These are phyloP conservation scores for Brachyalestes nurse DNA, from an alignment of 2,797 vertebrate species.

Conservation along the genomic window DNA sequence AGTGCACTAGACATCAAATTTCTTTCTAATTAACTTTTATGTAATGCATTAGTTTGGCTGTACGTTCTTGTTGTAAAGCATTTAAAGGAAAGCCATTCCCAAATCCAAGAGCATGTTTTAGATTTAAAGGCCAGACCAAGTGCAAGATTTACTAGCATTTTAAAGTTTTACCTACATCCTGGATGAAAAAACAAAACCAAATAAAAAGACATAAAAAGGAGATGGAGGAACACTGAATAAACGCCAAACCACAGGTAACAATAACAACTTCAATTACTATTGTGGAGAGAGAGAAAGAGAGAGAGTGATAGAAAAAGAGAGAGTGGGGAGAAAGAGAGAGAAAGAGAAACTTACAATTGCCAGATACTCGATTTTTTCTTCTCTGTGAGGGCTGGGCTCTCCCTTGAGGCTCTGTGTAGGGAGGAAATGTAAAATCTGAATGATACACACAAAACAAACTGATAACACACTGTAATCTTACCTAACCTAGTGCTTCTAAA, in stretches of 20 bases:
- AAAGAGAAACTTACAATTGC: slow-evolving; percentile 93
- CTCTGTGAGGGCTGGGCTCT: slow-evolving; percentile 91
- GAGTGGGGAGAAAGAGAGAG: too few relatives aligned
- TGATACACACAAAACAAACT: not conserved
- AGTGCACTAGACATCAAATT: not conserved
- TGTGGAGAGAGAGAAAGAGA: not conserved
- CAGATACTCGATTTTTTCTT: slow-evolving; percentile 98
- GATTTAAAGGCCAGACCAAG: slow-evolving; percentile 55
- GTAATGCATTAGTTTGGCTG: slow-evolving; percentile 25
- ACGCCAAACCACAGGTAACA: slow-evolving; percentile 24
- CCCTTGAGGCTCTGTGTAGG: slow-evolving; percentile 87
- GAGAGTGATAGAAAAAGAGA: not conserved
- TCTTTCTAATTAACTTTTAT: slow-evolving; percentile 44
- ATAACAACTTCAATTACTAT: slow-evolving; percentile 8
- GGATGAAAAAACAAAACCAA: slow-evolving; percentile 59
- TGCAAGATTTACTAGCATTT: slow-evolving; percentile 54
- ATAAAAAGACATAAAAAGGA: slow-evolving; percentile 60
- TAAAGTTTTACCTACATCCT: slow-evolving; percentile 83
- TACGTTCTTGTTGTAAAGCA: slow-evolving; percentile 16
- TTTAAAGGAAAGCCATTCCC: slow-evolving; percentile 57
- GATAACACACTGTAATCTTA: not conserved
- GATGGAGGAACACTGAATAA: slow-evolving; percentile 30
- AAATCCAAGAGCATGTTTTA: slow-evolving; percentile 61
- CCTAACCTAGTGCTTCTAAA: not conserved
- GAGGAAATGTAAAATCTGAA: slow-evolving; percentile 40